Evolutionary conservation across 2,888 invertebrate genomes (phyloP).

Genomic region (Teleiodes luculella): DNA sequence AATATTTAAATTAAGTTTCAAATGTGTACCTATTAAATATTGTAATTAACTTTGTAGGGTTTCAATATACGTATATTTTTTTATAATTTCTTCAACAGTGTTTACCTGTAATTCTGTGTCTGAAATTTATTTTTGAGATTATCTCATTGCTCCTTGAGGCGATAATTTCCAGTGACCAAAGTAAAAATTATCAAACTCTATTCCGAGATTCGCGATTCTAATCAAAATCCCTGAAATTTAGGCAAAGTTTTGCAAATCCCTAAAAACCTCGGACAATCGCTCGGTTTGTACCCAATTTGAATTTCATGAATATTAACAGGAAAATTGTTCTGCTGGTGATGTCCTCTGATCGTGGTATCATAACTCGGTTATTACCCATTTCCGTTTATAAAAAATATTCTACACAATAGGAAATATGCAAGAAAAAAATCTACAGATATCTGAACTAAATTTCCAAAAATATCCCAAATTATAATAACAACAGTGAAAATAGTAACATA

Average conservation of each 20-base stretch:
- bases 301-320: constrained; percentile 55
- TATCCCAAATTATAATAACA: no score
- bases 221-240: constrained; percentile 19
- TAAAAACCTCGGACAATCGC: constrained; percentile 22
- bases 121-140: no score
- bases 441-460: no score
- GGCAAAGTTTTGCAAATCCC: constrained; percentile 20
- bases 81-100: no score
- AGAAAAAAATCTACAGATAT: no score
- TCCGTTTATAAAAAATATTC: constrained; percentile 3
- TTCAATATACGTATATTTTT: no score
- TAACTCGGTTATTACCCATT: constrained; percentile 15
- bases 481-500: no score
- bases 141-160: background rate
- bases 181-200: constrained; percentile 14
- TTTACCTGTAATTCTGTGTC: no score
- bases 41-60: no score
- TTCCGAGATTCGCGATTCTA: constrained; percentile 17
- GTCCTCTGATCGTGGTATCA: constrained; percentile 20
- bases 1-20: no score
- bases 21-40: no score
- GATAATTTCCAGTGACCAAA: constrained; percentile 11
- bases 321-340: constrained; percentile 20
- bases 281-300: constrained; percentile 47
- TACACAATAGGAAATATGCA: background rate